Base-by-base conservation (phyloP, 2,797 vertebrate genomes). In the Spondyliosoma cantharus region DNA sequence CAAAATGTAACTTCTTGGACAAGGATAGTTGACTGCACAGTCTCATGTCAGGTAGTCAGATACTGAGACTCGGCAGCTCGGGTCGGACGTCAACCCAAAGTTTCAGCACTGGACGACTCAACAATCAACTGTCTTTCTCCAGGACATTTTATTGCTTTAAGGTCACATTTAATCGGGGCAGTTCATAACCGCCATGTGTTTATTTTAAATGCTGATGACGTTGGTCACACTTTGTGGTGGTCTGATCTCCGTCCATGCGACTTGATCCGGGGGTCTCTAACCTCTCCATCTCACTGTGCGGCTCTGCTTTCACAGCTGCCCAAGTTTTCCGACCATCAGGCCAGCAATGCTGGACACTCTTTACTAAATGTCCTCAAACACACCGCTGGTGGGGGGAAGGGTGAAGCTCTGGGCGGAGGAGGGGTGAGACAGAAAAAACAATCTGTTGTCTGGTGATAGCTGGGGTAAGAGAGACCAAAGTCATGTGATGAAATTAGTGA, bases 261-360 rank as follows among this genome's bases (percentile, higher is more conserved):
- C 58, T 62, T 56, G 2, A 13, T 73, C 70, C 66, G 29, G n/a
- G 48, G 73, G 58, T 25, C 74, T 76, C 24, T 60, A 29, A 56
- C 68, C 75, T 60, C 74, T 80, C 42, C 0, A 19, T 80, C 82
- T 78, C 52, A 48, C 66, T 72, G 61, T 63, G 68, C 15, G 0
- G 52, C 24, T 84, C 50, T 91, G 88, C 84, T 91, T 91, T 88
- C 70, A 89, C 89, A 93, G 91, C 91, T 93, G 89, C 75, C 73
- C 27, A 22, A 71, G 78, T 86, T 87, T 37, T 89, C 80, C 49
- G 0, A 68, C n/a, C 50, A 53, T 71, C 62, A 37, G 16, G 16
- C 22, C 32, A 16, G 45, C 29, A 32, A 1, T 4, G 29, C 46
- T 46, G 49, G 2, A 22, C 14, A 11, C n/a, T 76, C 78, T 82